A percentile compares a stretch with the other conserved stretches of the same genome.
phyloP scores from a whole-genome alignment of 1,140 invertebrate genomes.

The Amphibalanus amphitrite region DNA sequence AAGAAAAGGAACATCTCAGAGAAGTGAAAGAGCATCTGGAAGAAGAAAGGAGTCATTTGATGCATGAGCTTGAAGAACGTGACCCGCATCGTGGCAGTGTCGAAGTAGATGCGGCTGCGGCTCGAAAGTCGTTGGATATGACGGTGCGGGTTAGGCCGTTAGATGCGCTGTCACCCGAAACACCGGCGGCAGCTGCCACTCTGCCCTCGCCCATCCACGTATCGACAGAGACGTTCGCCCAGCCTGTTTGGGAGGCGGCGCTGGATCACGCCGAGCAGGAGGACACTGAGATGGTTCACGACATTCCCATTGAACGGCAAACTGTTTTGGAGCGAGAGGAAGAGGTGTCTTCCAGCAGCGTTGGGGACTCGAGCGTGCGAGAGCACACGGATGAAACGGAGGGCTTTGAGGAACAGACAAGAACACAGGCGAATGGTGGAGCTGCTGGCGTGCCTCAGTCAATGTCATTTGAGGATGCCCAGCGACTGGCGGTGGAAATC shows the following conservation, averaged over 20 bases:
- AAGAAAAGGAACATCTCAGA: too few species aligned
- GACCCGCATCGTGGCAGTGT: too few species aligned
- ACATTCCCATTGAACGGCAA: neutral
- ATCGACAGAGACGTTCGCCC: neutral
- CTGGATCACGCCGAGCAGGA: neutral
- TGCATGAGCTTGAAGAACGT: too few species aligned
- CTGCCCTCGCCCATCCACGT: neutral
- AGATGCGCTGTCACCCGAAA: neutral
- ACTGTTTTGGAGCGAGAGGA: neutral
- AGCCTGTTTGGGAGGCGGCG: neutral
- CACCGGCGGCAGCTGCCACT: neutral
- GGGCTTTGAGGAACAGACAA: neutral
- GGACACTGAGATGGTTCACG: neutral
- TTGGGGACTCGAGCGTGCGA: neutral
- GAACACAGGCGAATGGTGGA: neutral
- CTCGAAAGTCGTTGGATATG: neutral
- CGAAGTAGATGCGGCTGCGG: too few species aligned
- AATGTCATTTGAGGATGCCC: slow-evolving; percentile 20
- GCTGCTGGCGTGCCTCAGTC: slow-evolving; percentile 12
- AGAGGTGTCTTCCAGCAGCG: neutral
- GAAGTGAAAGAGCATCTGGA: too few species aligned
- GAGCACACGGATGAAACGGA: neutral
- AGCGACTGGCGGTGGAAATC: slow-evolving; percentile 11
- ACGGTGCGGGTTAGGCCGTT: neutral
- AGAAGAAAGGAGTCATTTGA: too few species aligned